Percentiles rank a stretch among this genome's conserved stretches.
Conservation (phyloP, 2,797 vertebrate species). For the Helostoma temminkii region DNA sequence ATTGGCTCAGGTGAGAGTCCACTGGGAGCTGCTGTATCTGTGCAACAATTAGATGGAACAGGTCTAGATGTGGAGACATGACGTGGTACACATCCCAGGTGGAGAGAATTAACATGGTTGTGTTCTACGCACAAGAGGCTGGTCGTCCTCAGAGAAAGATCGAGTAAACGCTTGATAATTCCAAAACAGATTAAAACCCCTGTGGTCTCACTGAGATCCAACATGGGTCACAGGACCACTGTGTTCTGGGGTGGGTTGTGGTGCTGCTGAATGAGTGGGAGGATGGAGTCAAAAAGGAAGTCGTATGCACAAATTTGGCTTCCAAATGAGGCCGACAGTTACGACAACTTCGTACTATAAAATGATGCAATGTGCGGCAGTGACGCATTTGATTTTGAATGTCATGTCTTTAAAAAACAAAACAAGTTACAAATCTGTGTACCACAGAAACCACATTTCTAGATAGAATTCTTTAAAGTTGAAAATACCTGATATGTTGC, state of each 20-base stretch:
- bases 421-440: not conserved
- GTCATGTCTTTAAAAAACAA: not conserved
- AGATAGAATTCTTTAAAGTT: not conserved
- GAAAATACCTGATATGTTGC: not conserved
- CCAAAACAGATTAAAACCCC: constrained; percentile 60
- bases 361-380: not conserved
- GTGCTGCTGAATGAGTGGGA: constrained; percentile 29
- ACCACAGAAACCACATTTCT: not conserved
- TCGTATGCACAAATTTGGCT: not conserved
- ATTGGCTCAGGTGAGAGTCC: constrained; percentile 74
- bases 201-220: constrained; percentile 22
- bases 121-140: constrained; percentile 51
- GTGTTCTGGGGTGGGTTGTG: constrained; percentile 19
- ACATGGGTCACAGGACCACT: constrained; percentile 31
- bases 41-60: constrained; percentile 63
- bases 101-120: constrained; percentile 62
- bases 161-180: constrained; percentile 49
- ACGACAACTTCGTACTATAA: not conserved
- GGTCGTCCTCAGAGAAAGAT: constrained; percentile 44
- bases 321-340: constrained; percentile 2
- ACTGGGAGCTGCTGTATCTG: constrained; percentile 33
- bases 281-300: constrained; percentile 5
- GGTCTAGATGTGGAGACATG: constrained; percentile 55
- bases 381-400: not conserved
- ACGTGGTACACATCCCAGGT: constrained; percentile 50